These are phyloP conservation scores for Laothoe populi DNA, from an alignment of 2,888 invertebrate species.

Conservation along the genomic window DNA sequence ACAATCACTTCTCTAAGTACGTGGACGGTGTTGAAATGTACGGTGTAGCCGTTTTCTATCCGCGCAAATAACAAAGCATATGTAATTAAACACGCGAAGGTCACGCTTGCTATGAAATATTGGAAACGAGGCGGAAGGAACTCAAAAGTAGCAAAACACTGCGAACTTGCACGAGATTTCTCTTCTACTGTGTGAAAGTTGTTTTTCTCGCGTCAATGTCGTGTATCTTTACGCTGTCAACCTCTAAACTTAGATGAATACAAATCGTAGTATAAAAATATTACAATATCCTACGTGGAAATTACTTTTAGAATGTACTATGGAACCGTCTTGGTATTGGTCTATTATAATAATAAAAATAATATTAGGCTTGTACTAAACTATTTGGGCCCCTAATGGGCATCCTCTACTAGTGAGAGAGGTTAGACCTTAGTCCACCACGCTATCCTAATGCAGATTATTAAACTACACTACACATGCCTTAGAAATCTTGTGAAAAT, in stretches of 20 bases:
- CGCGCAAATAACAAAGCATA: conserved; percentile 38
- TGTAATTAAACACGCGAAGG: conserved; percentile 52
- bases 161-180: conserved; percentile 59
- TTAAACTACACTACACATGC: too few relatives aligned
- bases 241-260: not conserved
- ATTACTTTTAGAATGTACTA: too few relatives aligned
- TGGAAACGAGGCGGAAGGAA: conserved; percentile 65
- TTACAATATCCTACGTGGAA: conserved; percentile 60
- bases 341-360: too few relatives aligned
- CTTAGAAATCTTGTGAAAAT: too few relatives aligned
- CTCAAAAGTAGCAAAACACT: conserved; percentile 38
- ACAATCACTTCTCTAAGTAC: conserved; percentile 61
- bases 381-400: too few relatives aligned
- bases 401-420: too few relatives aligned
- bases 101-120: conserved; percentile 37
- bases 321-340: too few relatives aligned
- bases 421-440: too few relatives aligned
- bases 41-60: conserved; percentile 53
- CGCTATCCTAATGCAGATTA: too few relatives aligned
- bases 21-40: conserved; percentile 62
- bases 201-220: conserved; percentile 65
- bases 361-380: too few relatives aligned
- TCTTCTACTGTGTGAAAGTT: conserved; percentile 76
- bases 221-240: conserved; percentile 7
- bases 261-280: conserved; percentile 32